A percentile compares a stretch with the other conserved stretches of the same genome.
Conservation (phyloP, 2,888 invertebrate species). For the Cheilosia scutellata region DNA sequence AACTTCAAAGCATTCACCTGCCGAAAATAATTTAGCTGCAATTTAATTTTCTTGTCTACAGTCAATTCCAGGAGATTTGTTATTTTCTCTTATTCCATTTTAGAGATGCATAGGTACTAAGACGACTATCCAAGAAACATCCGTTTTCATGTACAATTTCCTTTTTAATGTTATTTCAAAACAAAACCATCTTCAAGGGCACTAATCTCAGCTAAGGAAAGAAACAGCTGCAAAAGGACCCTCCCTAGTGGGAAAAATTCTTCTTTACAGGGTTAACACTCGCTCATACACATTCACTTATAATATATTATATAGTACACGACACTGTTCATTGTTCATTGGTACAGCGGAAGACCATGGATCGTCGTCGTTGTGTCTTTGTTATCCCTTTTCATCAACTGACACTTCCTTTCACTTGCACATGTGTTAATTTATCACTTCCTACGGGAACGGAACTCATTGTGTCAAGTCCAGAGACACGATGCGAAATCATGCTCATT, state of each 20-base stretch:
- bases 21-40: background rate
- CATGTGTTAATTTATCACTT: slow-evolving; percentile 54
- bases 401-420: slow-evolving; percentile 47
- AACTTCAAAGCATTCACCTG: no score
- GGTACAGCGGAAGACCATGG: background rate
- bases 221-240: background rate
- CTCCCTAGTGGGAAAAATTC: background rate
- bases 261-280: slow-evolving; percentile 12
- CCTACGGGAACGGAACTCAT: slow-evolving; percentile 21
- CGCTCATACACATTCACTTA: background rate
- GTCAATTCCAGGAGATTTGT: background rate
- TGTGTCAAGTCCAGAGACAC: slow-evolving; percentile 17
- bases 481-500: slow-evolving; percentile 15
- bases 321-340: slow-evolving; percentile 12
- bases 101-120: background rate
- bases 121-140: background rate
- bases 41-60: background rate
- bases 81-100: background rate
- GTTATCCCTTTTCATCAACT: slow-evolving; percentile 24
- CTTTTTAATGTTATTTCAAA: background rate
- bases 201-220: background rate
- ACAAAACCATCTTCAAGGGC: slow-evolving; percentile 6
- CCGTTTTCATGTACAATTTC: background rate
- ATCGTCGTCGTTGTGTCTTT: background rate
- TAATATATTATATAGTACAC: background rate